phyloP scores from a whole-genome alignment of 2,113 vertebrate species.

The Lepus europaeus region DNA sequence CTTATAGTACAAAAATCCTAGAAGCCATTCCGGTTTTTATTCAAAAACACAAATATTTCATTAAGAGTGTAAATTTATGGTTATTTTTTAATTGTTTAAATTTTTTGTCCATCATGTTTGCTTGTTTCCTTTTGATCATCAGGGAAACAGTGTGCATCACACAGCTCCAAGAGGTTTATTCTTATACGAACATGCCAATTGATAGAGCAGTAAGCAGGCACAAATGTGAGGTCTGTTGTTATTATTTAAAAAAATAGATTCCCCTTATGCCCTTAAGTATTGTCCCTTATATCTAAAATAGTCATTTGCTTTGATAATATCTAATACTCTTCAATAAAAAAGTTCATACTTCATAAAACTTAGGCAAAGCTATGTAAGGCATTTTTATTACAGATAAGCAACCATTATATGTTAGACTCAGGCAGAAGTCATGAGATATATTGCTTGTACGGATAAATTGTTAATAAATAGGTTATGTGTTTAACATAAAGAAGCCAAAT shows the following conservation, averaged over 20 bases:
- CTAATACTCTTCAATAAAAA: background rate
- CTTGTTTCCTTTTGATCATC: background rate
- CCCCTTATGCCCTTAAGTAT: background rate
- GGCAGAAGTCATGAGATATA: background rate
- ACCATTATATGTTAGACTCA: background rate
- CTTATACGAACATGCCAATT: background rate
- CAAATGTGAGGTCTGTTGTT: background rate
- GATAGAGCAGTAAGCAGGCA: background rate
- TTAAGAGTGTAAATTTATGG: background rate
- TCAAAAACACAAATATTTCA: background rate
- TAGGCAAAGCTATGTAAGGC: background rate
- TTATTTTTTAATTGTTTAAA: background rate
- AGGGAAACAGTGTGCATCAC: background rate
- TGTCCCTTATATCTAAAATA: background rate
- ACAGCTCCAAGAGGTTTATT: background rate
- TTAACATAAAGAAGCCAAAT: background rate
- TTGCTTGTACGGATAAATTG: background rate
- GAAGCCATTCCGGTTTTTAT: background rate
- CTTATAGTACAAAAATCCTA: background rate
- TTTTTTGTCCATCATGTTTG: background rate
- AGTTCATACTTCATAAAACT: background rate
- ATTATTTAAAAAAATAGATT: background rate
- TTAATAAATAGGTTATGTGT: background rate
- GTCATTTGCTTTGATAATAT: background rate
- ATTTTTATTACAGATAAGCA: conserved; percentile 3